These are phyloP conservation scores for Callimorpha dominula DNA, from an alignment of 2,888 invertebrate genomes.

Conservation along the genomic window DNA sequence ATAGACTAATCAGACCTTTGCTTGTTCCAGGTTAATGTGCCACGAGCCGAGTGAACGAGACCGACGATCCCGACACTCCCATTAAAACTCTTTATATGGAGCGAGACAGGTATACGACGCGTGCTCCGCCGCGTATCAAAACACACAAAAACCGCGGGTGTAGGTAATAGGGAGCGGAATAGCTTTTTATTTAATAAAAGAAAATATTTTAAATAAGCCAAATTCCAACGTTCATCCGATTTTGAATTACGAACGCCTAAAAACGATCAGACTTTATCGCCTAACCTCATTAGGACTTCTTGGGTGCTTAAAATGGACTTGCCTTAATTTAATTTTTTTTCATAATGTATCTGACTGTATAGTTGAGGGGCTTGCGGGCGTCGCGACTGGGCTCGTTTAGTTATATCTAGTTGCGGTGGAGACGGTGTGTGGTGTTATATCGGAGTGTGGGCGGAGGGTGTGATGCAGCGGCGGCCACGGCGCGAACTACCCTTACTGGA, in stretches of 20 bases:
- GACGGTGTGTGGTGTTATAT: conserved; percentile 62
- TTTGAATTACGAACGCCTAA: conserved; percentile 65
- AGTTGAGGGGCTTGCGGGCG: conserved; percentile 45
- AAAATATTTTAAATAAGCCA: conserved; percentile 35
- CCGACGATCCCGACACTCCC: conserved; percentile 62
- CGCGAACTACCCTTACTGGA: conserved; percentile 58
- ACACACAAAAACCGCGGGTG: conserved; percentile 73
- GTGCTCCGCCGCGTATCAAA: conserved; percentile 75
- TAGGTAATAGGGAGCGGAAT: conserved; percentile 73
- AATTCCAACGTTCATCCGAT: conserved; percentile 53
- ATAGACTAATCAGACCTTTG: conserved; percentile 60
- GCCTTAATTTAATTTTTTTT: conserved; percentile 60
- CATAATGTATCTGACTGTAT: conserved; percentile 58
- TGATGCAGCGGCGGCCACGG: conserved; percentile 78
- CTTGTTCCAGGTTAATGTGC: conserved; percentile 79
- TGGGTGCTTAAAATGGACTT: conserved; percentile 69
- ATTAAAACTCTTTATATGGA: conserved; percentile 82
- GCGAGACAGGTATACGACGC: conserved; percentile 78
- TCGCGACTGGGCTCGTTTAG: conserved; percentile 54
- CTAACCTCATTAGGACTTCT: conserved; percentile 50
- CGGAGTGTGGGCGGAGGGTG: conserved; percentile 61
- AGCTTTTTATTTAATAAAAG: conserved; percentile 43
- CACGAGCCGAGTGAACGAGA: conserved; percentile 69
- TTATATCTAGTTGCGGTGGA: conserved; percentile 53
- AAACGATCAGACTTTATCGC: conserved; percentile 60